Conservation (phyloP, 2,797 vertebrate species). For the Sylvia borin region DNA sequence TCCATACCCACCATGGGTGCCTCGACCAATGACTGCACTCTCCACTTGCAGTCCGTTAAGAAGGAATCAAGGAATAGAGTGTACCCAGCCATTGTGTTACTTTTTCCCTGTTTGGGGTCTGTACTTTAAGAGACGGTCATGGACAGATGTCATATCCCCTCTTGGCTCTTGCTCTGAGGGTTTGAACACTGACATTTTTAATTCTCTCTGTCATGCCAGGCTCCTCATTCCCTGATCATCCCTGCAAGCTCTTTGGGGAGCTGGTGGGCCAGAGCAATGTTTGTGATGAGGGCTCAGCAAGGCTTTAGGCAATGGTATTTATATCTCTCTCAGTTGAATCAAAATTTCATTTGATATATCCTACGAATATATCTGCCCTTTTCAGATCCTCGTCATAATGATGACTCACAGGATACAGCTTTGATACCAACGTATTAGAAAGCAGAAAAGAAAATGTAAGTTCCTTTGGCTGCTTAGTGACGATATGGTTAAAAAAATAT, state of each 20-base stretch:
- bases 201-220: background rate
- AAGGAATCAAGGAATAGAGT: background rate
- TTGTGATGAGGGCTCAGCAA: background rate
- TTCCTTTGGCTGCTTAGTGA: background rate
- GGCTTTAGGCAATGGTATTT: background rate
- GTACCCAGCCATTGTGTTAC: accelerated
- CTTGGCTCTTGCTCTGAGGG: background rate
- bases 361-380: constrained; percentile 37
- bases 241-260: background rate
- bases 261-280: background rate
- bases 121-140: background rate
- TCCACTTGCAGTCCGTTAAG: background rate
- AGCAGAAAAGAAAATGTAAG: background rate
- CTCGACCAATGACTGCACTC: background rate
- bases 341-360: background rate
- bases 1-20: background rate
- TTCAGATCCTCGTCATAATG: background rate
- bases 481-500: background rate
- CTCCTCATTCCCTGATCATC: background rate
- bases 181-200: background rate
- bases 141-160: background rate
- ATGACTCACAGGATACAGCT: constrained; percentile 28
- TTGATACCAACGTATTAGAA: background rate
- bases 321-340: background rate
- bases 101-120: background rate